Conservation (phyloP, 2,888 invertebrate species). For the Phortica okadai region DNA sequence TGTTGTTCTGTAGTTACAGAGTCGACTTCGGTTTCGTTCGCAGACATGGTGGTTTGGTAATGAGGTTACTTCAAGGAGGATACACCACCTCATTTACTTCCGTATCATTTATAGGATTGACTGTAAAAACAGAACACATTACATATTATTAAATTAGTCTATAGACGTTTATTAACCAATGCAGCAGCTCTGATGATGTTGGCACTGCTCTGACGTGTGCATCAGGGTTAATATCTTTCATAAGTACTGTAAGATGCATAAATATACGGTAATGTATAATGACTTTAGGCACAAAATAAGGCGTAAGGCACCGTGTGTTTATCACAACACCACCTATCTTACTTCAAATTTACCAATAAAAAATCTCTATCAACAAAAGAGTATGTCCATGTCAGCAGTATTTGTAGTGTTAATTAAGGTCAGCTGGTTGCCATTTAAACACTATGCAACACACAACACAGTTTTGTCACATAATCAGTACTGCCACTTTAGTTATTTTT, state of each 20-base stretch:
- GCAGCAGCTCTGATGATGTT: not conserved
- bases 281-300: no score
- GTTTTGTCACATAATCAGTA: no score
- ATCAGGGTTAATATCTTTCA: not conserved
- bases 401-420: slow-evolving; percentile 9
- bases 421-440: not conserved
- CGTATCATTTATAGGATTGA: slow-evolving; percentile 17
- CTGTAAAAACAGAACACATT: slow-evolving; percentile 1
- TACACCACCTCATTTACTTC: not conserved
- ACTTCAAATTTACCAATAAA: slow-evolving; percentile 15
- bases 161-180: no score
- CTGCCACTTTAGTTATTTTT: no score
- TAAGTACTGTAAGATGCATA: not conserved
- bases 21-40: slow-evolving; percentile 22
- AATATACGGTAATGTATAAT: not conserved
- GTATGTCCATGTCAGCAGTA: slow-evolving; percentile 28
- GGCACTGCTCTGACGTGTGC: slow-evolving; percentile 24
- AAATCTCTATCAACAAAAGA: slow-evolving; percentile 23
- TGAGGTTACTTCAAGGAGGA: not conserved
- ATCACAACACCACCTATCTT: not conserved
- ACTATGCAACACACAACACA: not conserved
- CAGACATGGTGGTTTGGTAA: slow-evolving; percentile 13
- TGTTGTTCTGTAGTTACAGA: not conserved
- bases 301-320: no score
- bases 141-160: not conserved